Conservation (phyloP, 2,113 vertebrate genomes). For the Sorex fumeus region DNA sequence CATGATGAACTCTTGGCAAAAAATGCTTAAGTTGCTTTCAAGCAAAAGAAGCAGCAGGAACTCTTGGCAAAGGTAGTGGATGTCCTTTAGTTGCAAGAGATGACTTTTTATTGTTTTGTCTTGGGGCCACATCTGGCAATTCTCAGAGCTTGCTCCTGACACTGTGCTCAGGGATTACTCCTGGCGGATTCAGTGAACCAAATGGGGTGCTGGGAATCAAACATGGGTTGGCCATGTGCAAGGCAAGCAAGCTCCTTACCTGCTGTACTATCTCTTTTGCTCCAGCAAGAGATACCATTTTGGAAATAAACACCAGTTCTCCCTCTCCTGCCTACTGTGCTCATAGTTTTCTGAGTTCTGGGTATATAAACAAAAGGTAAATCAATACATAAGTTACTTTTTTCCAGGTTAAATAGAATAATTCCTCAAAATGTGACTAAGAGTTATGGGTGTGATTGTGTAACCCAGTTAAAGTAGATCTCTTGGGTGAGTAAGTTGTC, state of each 20-base stretch:
- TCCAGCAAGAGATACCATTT: too few species aligned
- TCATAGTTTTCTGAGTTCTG: slow-evolving; percentile 19
- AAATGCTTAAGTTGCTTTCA: too few species aligned
- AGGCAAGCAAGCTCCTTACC: too few species aligned
- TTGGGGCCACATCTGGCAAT: too few species aligned
- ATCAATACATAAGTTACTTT: slow-evolving; percentile 24
- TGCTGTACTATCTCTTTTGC: too few species aligned
- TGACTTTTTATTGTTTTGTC: neutral
- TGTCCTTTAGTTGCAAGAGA: neutral
- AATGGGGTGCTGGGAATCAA: too few species aligned
- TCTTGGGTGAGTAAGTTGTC: neutral
- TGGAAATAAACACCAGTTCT: slow-evolving; percentile 24
- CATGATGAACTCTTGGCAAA: neutral
- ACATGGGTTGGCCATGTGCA: too few species aligned
- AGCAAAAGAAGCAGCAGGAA: too few species aligned
- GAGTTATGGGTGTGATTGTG: neutral
- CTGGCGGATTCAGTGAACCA: too few species aligned
- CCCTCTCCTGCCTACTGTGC: neutral
- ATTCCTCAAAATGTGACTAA: slow-evolving; percentile 59
- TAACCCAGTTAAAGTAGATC: neutral
- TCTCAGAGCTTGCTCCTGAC: too few species aligned
- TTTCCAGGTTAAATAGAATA: slow-evolving; percentile 39
- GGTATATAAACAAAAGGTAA: neutral
- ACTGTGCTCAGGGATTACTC: too few species aligned
- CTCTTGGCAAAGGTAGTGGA: neutral